Base-by-base conservation (phyloP, 2,113 vertebrate species). In the Heterocephalus glaber region DNA sequence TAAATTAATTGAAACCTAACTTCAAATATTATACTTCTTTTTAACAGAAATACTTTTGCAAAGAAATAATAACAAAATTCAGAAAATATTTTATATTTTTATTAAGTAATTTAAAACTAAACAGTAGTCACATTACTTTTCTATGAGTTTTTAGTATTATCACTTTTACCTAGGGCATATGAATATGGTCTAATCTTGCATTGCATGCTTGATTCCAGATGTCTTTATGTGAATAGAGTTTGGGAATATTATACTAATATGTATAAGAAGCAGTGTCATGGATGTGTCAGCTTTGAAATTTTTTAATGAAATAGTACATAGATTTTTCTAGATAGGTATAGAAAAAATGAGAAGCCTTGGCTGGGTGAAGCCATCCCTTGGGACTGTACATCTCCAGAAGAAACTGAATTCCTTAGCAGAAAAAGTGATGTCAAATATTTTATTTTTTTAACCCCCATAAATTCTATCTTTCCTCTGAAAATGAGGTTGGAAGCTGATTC, bases 401-500 rank as follows among this genome's bases (percentile, higher is more conserved):
- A 85, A 68, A 38, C 35, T 81, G 35, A 19, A 86, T 44, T 76
- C 19, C 14, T 52, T 12, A 28, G 2, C 30, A 89, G 83, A 81
- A 83, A 65, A 58, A 58, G 4, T 91, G 14, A 5, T 79, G 77
- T 30, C 24, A 38, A 65, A 13, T 86, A 91, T 96, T 93, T 63
- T 70, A 17, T 9, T 47, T 47, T 81, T 49, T 49, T 6, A 49
- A 49, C 38, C 41, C 58, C 22, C 47, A 38, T 81, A 90, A 68
- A 52, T 93, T 91, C 20, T 76, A 3, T 88, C 60, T 20, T 86
- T 90, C n/a, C 86, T 90, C 17, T 66, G 17, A 76, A 60, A 77
- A 76, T 89, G 22, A 96, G 54, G 22, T 35, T 81, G 4, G 74
- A 91, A 93, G 81, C 83, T 74, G 85, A 85, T 91, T 89, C 95